Evolutionary conservation across 2,888 invertebrate genomes (phyloP).

Genomic region (Bimastos eiseni): DNA sequence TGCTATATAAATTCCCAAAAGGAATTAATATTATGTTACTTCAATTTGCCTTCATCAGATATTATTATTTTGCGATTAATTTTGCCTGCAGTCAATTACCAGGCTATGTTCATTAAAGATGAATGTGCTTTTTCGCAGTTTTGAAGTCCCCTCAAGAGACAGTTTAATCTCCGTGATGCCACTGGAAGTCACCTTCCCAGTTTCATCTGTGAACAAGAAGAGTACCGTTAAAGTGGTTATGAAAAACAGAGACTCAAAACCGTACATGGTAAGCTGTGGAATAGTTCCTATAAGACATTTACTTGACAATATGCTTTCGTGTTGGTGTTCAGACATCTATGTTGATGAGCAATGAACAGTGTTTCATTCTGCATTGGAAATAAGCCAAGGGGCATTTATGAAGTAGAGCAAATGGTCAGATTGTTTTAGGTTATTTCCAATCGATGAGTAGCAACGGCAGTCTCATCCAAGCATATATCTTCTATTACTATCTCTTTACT

Average conservation of each 20-base stretch:
- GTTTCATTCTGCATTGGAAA: neutral
- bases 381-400: neutral
- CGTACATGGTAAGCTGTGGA: neutral
- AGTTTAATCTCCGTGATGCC: neutral
- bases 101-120: neutral
- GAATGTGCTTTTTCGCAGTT: neutral
- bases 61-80: too few relatives aligned
- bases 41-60: too few relatives aligned
- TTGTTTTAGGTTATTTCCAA: neutral
- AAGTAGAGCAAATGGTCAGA: neutral
- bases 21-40: neutral
- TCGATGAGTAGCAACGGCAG: neutral
- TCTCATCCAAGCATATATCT: too few relatives aligned
- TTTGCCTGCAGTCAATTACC: slow-evolving; percentile 1
- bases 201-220: neutral
- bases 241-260: neutral
- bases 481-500: too few relatives aligned
- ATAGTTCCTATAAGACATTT: neutral
- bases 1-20: too few relatives aligned
- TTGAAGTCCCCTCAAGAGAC: neutral
- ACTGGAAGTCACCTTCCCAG: neutral
- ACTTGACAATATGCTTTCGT: neutral
- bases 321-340: neutral
- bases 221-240: neutral
- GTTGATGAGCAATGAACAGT: neutral